Percentiles rank a stretch among this genome's conserved stretches.
Conservation (phyloP, 2,113 vertebrate species). For the Pogona vitticeps region DNA sequence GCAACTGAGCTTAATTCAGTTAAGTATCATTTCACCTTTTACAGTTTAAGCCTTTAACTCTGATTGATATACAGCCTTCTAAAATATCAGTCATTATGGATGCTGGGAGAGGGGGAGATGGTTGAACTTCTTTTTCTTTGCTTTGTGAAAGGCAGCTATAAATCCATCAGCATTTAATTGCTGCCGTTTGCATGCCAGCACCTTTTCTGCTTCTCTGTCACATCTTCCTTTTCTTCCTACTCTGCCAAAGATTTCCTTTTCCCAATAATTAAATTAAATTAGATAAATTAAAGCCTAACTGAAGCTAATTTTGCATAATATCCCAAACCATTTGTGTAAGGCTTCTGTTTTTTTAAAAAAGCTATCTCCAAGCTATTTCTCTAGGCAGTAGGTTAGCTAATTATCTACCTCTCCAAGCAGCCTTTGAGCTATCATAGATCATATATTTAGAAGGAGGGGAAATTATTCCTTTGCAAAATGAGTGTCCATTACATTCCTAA, state of each 20-base stretch:
- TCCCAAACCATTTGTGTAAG: slow-evolving; percentile 74
- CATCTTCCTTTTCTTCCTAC: slow-evolving; percentile 55
- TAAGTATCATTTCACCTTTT: slow-evolving; percentile 55
- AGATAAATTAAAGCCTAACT: slow-evolving; percentile 77
- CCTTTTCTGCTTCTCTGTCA: slow-evolving; percentile 44
- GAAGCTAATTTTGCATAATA: slow-evolving; percentile 79
- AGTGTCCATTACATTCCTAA: slow-evolving; percentile 60
- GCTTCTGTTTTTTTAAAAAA: slow-evolving; percentile 49
- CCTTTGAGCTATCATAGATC: slow-evolving; percentile 72
- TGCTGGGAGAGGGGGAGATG: slow-evolving; percentile 2
- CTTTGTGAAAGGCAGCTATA: slow-evolving; percentile 50
- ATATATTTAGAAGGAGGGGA: slow-evolving; percentile 65
- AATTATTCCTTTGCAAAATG: slow-evolving; percentile 65
- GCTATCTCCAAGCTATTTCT: slow-evolving; percentile 77
- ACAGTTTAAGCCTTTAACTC: slow-evolving; percentile 41
- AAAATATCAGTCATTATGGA: slow-evolving; percentile 52
- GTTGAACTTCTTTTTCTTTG: slow-evolving; percentile 17
- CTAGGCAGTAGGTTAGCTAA: slow-evolving; percentile 75
- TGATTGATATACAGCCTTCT: slow-evolving; percentile 39
- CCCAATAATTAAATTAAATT: slow-evolving; percentile 77
- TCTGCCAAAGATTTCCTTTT: slow-evolving; percentile 70
- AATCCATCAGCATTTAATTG: slow-evolving; percentile 52
- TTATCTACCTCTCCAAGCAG: slow-evolving; percentile 75
- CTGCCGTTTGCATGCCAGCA: slow-evolving; percentile 31
- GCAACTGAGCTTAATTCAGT: slow-evolving; percentile 37